Base-by-base conservation (phyloP, 2,888 invertebrate species). In the Arctia plantaginis region DNA sequence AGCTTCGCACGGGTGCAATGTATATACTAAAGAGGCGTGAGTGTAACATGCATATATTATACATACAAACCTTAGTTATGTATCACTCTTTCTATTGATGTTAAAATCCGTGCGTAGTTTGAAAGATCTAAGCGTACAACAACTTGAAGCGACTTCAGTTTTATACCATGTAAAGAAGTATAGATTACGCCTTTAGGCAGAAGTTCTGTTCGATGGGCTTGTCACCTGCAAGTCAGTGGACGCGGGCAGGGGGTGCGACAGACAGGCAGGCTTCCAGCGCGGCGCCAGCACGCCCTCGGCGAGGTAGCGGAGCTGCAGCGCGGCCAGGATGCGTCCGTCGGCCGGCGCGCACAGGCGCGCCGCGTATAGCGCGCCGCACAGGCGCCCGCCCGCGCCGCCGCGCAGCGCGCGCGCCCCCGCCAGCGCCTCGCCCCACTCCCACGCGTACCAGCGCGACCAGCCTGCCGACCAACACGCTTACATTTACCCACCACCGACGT, bases 371-470 rank as follows among this genome's bases (percentile, higher is more conserved):
- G 92, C 89, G 27, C 82, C 87, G 73, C 77, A 73, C 74, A 81
- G 71, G 77, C 82, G 10, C 71, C 72, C 71, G 71, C 78, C 80
- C 69, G 83, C 85, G 72, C 88, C 87, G 23, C 84, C 80, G 39
- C 89, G 88, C 47, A 88, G 66, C 0, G 82, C 88, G 10, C 81
- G 81, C 71, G 87, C 86, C 76, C 90, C 47, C 79, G 91, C 89
- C 47, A 79, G 77, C 74, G 89, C 90, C 85, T 95, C 95, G 79
- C 95, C 93, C 96, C 95, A 95, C 82, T 93, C 95, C 94, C 95
- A 96, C 74, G 88, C 88, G 89, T 96, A 95, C 91, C 93, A 93
- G 7, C 87, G 91, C 71, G 91, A 92, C 96, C 96, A 96, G 23
- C 96, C 96, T 96, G 41, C n/a, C 77, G 20, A 27, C 12, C 33